Conservation (phyloP, 2,113 vertebrate genomes). For the Ciconia maguari region DNA sequence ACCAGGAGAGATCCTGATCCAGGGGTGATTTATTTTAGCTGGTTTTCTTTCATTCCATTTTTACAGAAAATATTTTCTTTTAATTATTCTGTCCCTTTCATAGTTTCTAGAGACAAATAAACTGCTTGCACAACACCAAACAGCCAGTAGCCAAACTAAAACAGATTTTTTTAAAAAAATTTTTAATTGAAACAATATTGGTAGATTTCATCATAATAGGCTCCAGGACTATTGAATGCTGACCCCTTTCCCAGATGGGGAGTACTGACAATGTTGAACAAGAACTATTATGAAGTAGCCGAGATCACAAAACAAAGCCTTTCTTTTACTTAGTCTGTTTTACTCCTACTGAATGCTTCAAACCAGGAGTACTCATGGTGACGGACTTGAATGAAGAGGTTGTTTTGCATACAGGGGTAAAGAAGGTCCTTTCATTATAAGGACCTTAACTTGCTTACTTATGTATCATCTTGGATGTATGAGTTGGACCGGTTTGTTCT, state of each 20-base stretch:
- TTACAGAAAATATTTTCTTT: neutral
- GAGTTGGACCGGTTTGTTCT: neutral
- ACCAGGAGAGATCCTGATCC: neutral
- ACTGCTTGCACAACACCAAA: neutral
- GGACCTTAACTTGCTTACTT: neutral
- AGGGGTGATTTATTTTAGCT: neutral
- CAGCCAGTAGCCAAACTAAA: neutral
- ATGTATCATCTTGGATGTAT: neutral
- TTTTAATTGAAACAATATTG: neutral
- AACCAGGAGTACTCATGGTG: neutral
- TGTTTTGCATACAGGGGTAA: neutral
- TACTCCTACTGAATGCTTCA: neutral
- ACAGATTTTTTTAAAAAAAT: neutral
- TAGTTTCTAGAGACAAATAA: neutral
- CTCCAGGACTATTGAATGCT: neutral
- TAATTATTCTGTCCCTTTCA: neutral
- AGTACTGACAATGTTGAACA: neutral
- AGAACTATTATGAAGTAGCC: neutral
- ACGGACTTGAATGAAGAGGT: neutral
- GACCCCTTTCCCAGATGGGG: neutral
- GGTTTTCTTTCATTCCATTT: neutral
- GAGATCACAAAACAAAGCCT: neutral
- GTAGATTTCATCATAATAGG: neutral
- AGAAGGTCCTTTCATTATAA: neutral
- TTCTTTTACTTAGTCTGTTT: neutral